Evolutionary conservation across 2,797 vertebrate genomes (phyloP).

Genomic region (Passerculus sandwichensis): DNA sequence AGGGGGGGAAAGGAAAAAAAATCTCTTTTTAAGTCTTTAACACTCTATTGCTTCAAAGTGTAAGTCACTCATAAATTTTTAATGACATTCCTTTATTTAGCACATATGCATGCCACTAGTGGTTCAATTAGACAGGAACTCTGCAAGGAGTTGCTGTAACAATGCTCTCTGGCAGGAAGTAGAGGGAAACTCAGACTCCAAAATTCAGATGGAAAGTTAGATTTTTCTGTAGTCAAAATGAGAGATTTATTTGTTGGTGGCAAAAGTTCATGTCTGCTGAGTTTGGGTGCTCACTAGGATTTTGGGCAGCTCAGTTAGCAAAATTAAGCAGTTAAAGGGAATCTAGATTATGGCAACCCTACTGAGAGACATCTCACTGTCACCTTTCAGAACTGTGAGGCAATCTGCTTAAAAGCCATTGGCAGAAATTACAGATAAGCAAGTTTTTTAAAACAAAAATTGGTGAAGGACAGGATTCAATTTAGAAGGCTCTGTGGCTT

Average conservation of each 20-base stretch:
- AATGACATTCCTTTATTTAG: conserved; percentile 32
- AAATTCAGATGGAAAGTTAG: neutral
- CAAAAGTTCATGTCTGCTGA: neutral
- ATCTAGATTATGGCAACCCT: neutral
- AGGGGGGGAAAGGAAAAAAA: neutral
- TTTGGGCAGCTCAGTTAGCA: neutral
- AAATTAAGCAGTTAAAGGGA: neutral
- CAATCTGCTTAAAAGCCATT: neutral
- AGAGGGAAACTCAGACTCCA: neutral
- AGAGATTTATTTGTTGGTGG: neutral
- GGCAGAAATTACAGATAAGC: neutral
- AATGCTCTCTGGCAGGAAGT: neutral
- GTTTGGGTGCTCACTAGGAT: neutral
- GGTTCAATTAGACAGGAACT: neutral
- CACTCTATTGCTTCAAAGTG: conserved; percentile 42
- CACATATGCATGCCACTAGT: conserved; percentile 8
- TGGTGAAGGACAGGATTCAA: neutral
- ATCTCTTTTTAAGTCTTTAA: conserved; percentile 52
- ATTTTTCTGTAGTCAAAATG: neutral
- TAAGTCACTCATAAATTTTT: conserved; percentile 29
- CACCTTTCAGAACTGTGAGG: neutral
- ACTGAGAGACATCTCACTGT: neutral
- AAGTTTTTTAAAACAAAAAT: neutral
- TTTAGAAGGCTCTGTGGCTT: neutral
- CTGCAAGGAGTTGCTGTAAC: neutral